Evolutionary conservation across 2,888 invertebrate genomes (phyloP), one percentile per base, ranked within the genome.

Genomic region (Clunio marinus): DNA sequence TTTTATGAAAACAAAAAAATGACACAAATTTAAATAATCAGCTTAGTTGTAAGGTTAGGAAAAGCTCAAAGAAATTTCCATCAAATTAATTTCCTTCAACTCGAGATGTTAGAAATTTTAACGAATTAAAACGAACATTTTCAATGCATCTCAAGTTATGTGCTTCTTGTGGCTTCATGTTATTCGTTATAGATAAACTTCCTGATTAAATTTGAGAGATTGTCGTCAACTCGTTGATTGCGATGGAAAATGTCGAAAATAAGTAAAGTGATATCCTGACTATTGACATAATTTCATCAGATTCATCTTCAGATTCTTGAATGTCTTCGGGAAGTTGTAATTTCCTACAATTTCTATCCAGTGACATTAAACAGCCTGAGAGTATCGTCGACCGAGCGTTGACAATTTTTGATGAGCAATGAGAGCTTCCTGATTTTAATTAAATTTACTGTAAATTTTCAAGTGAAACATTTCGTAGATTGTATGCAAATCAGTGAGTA

Each of bases 381-480:
- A 32, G 5, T 32, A 41, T 41, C 3, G 41, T 2, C 41, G n/a
- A 41, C 10, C 10, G 10, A 41, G 41, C 32, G 5, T 10, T 32
- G 7, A 10, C 5, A 32, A 4, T 32, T 32, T 32, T 32, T 32
- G 32, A 8, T 8, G 8, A 32, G 32, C 32, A 32, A 32, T 17
- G 20, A 59, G 57, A 15, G 15, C 20, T 59, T 59, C 59, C 59
- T 59, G 59, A 32, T 13, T 59, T 59, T 59, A 59, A 59, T 59
- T 59, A 59, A 59, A 59, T 59, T 59, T 59, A 32, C 17, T 27
- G 17, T 17, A 59, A 59, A 41, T 41, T 41, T 41, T 15, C 2
- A 5, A 28, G 17, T 13, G 27, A 59, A 13, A 59, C 20, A 24
- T 8, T 22, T 5, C 10, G n/a, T 28, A 28, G 8, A n/a, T 17